phyloP scores from a whole-genome alignment of 2,797 vertebrate genomes.

The Anguilla anguilla region DNA sequence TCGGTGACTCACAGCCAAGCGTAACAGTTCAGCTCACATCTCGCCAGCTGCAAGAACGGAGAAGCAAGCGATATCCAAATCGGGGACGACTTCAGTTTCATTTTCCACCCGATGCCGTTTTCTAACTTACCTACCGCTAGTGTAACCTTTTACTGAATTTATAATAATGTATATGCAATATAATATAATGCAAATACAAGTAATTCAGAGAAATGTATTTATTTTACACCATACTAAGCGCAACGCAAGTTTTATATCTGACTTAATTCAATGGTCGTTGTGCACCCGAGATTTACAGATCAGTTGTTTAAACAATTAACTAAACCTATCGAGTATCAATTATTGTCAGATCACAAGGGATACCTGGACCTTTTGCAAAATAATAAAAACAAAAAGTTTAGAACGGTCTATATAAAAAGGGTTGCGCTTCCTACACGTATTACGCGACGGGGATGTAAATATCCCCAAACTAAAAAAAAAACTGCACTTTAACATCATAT shows the following conservation, averaged over 20 bases:
- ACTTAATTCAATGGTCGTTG: neutral
- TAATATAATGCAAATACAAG: neutral
- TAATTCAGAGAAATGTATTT: neutral
- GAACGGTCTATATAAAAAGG: neutral
- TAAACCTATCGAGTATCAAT: neutral
- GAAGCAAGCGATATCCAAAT: neutral
- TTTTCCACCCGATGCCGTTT: neutral
- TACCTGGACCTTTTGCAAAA: neutral
- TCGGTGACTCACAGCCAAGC: slow-evolving; percentile 21
- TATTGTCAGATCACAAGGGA: neutral
- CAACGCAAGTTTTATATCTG: neutral
- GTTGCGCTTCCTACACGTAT: too few relatives aligned
- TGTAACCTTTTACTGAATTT: neutral
- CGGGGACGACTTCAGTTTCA: neutral
- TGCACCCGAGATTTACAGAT: neutral
- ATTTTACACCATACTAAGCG: neutral
- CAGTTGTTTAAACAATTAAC: neutral
- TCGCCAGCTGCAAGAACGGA: slow-evolving; percentile 3
- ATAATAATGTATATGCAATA: too few relatives aligned
- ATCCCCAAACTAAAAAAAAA: too few relatives aligned
- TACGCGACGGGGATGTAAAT: too few relatives aligned
- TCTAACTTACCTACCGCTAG: neutral
- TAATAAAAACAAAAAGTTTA: neutral
- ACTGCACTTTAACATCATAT: too few relatives aligned
- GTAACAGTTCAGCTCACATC: slow-evolving; percentile 17